Conservation (phyloP, 2,797 vertebrate species). For the Anisognathus igniventris region DNA sequence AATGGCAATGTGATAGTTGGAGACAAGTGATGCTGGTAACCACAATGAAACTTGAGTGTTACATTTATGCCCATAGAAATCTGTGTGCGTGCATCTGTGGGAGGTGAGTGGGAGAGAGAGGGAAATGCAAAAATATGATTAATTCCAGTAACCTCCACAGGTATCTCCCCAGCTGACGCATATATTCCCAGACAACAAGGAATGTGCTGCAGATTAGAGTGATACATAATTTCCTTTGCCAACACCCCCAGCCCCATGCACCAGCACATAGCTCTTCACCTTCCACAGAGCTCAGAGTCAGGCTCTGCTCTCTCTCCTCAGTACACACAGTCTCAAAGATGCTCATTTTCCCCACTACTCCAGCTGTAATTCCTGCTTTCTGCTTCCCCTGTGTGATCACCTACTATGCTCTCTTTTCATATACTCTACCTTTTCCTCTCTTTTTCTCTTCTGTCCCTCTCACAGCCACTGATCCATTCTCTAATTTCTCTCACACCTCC, state of each 20-base stretch:
- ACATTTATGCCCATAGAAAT: neutral
- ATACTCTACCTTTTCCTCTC: neutral
- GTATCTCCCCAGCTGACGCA: neutral
- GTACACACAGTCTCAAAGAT: neutral
- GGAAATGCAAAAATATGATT: neutral
- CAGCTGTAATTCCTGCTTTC: neutral
- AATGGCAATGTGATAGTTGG: neutral
- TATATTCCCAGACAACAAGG: neutral
- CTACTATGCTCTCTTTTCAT: neutral
- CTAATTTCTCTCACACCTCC: neutral
- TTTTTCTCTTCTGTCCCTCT: neutral
- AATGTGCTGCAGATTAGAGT: neutral
- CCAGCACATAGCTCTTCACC: neutral
- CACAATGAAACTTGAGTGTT: neutral
- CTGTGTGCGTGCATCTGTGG: neutral
- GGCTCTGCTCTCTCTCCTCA: neutral
- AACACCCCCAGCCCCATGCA: fast-evolving
- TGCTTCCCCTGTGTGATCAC: neutral
- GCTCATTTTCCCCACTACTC: fast-evolving
- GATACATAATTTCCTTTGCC: neutral
- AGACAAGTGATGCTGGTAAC: neutral
- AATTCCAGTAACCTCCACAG: neutral
- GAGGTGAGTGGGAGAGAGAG: neutral
- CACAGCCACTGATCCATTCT: fast-evolving
- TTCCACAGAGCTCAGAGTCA: neutral